Conservation (phyloP, 2,113 vertebrate genomes). For the Centropus bengalensis region DNA sequence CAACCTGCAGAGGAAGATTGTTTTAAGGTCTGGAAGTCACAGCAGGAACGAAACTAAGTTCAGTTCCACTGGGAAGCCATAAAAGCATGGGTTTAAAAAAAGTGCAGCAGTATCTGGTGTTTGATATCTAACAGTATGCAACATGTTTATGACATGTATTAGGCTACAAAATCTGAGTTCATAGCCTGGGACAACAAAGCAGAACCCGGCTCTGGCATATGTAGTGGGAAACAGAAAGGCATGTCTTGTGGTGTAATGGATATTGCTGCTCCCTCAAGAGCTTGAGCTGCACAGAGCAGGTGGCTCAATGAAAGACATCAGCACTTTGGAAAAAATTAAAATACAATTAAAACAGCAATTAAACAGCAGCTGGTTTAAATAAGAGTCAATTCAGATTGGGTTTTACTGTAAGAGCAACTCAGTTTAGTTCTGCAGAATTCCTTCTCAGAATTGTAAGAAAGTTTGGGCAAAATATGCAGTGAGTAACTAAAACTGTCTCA, state of each 20-base stretch:
- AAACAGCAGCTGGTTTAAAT: conserved; percentile 48
- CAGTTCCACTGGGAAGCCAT: conserved; percentile 67
- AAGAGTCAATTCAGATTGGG: conserved; percentile 24
- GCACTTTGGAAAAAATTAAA: conserved; percentile 37
- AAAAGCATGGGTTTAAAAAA: conserved; percentile 67
- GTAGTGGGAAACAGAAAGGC: conserved; percentile 60
- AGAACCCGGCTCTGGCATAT: conserved; percentile 37
- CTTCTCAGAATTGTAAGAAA: not conserved
- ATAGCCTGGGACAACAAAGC: conserved; percentile 63
- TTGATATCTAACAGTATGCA: conserved; percentile 68
- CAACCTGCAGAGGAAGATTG: conserved; percentile 53
- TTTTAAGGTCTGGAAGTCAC: conserved; percentile 51
- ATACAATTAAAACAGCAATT: conserved; percentile 21
- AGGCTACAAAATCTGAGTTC: conserved; percentile 59
- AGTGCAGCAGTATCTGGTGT: conserved; percentile 62
- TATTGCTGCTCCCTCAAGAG: conserved; percentile 59
- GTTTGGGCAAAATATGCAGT: not conserved
- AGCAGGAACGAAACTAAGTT: conserved; percentile 66
- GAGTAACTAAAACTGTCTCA: not conserved
- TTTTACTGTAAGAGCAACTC: not conserved
- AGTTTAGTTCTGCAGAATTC: not conserved
- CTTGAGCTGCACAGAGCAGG: conserved; percentile 67
- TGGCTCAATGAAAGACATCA: conserved; percentile 50
- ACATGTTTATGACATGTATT: conserved; percentile 65
- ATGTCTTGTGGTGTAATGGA: conserved; percentile 57